phyloP scores from a whole-genome alignment of 2,113 vertebrate species.

The Okapia johnstoni region DNA sequence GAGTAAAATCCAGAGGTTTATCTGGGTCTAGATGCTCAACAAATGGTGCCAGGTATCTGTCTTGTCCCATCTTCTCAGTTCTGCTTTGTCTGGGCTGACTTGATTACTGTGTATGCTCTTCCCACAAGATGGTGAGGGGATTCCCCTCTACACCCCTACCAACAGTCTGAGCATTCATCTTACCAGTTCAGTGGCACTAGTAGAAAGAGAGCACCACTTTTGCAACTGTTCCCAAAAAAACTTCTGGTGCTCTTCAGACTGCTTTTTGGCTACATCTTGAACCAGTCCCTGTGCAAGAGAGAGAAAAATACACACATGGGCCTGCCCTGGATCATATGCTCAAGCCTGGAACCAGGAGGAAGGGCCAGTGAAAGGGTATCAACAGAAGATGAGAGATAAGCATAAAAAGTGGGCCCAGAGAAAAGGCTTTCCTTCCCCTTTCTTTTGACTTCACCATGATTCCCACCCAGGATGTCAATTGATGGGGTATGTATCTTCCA shows the following conservation, averaged over 20 bases:
- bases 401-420: neutral
- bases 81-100: neutral
- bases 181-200: neutral
- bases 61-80: neutral
- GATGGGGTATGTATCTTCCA: neutral
- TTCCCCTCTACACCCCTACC: rapidly evolving
- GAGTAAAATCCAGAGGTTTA: neutral
- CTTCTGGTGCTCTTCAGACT: neutral
- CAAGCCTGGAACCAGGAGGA: neutral
- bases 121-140: neutral
- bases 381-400: neutral
- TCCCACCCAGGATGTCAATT: neutral
- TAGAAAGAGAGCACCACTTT: neutral
- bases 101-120: neutral
- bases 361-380: neutral
- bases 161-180: too few relatives aligned
- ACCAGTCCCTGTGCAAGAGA: neutral
- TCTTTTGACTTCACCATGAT: neutral
- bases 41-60: neutral
- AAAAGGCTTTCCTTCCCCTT: neutral
- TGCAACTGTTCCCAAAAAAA: neutral
- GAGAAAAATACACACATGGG: neutral
- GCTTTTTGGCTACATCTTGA: neutral
- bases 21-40: neutral
- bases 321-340: neutral